Evolutionary conservation across 1,140 invertebrate genomes (phyloP), one percentile per base, ranked within the genome.

Genomic region (Paramacrobiotus metropolitanus): DNA sequence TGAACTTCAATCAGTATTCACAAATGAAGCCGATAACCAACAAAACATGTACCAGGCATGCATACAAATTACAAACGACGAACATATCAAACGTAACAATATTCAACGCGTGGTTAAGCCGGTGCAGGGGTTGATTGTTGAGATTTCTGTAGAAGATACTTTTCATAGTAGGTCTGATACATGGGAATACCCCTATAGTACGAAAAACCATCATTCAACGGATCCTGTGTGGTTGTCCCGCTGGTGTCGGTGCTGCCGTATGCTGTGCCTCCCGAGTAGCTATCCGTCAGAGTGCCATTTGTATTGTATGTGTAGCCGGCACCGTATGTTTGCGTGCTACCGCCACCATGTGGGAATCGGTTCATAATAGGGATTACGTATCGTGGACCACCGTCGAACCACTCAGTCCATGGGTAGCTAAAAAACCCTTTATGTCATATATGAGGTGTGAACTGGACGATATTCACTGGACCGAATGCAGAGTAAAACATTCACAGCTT

Each of bases 301-400:
- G 48, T 20, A 4, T 55, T 15, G 24, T 24, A 15, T 9, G 15
- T 24, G 28, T 55, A 55, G 15, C 48, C 48, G 15, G 48, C 28
- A 24, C 28, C 28, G 24, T 55, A 55, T 24, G 48, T 20, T 24
- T 55, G 48, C 48, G 48, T 55, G 24, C 48, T 24, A 9, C 48
- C 48, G 24, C 48, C 48, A 28, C 48, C 48, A 24, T 24, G 48
- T 4, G 48, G 48, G 24, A 20, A 55, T 4, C 15, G 15, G 15
- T 15, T 55, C 48, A 55, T 55, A 24, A 55, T 55, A 24, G 48
- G 48, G 4, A 55, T 24, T 9, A 55, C 48, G 48, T 20, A 55
- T 9, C 48, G 48, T 28, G 48, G 48, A 24, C 48, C 48, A 24
- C 48, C 48, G 48, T 55, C 48, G 48, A 55, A 55, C 48, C 48